Conservation (phyloP, 30 jellyfish, hydroid and myxozoan species). For the Chrysaora quinquecirrha region DNA sequence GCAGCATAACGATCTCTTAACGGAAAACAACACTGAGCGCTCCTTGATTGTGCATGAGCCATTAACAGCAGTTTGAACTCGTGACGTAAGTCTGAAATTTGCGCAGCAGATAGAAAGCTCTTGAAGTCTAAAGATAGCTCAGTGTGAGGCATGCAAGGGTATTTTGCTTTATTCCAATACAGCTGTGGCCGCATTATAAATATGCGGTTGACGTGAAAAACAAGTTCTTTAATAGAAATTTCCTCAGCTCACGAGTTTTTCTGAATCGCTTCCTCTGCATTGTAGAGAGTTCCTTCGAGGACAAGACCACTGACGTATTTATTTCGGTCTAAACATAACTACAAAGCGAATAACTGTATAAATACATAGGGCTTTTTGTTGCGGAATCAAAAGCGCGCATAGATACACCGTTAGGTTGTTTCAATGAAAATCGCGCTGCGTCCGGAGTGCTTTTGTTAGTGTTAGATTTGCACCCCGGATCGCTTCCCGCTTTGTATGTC, state of each 20-base stretch:
- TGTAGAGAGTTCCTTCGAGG: not conserved
- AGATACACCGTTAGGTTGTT: not conserved
- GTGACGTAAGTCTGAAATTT: too few relatives aligned
- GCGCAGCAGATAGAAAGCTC: too few relatives aligned
- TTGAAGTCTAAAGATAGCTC: too few relatives aligned
- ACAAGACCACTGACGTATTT: not conserved
- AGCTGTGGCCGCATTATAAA: not conserved
- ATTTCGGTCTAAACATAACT: not conserved
- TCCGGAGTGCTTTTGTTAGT: conserved; percentile 18
- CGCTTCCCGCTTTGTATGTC: conserved; percentile 68
- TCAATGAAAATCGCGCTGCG: conserved; percentile 25
- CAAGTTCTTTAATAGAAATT: not conserved
- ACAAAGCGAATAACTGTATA: not conserved
- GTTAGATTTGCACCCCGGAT: conserved; percentile 22
- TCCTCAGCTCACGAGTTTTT: too few relatives aligned
- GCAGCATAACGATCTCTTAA: too few relatives aligned
- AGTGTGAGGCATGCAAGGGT: too few relatives aligned
- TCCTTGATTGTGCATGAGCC: too few relatives aligned
- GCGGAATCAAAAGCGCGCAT: not conserved
- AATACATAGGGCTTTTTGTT: not conserved
- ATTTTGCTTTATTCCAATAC: too few relatives aligned
- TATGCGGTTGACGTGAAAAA: not conserved
- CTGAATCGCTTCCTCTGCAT: not conserved
- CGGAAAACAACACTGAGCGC: too few relatives aligned
- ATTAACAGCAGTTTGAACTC: too few relatives aligned